A percentile compares a stretch with the other conserved stretches of the same genome.
Conservation (phyloP, 2,113 vertebrate genomes). For the Dromaius novaehollandiae region DNA sequence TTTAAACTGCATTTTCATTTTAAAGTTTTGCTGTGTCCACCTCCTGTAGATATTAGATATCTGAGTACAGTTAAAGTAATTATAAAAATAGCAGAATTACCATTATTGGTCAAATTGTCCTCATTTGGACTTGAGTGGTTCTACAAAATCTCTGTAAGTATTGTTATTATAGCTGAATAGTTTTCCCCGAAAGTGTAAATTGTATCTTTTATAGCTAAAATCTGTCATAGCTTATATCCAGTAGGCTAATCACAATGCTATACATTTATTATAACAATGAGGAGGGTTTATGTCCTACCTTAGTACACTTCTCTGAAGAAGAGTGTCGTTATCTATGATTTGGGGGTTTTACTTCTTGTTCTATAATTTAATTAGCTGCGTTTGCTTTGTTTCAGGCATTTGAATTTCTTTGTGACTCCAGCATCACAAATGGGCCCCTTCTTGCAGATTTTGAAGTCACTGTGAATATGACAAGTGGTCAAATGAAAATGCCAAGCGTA, state of each 20-base stretch:
- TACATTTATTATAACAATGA: neutral
- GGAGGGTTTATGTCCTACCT: neutral
- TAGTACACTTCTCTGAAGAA: neutral
- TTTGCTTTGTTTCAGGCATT: neutral
- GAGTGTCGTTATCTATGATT: neutral
- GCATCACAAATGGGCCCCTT: neutral
- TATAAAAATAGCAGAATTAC: neutral
- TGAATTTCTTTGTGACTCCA: neutral
- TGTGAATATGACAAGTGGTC: neutral
- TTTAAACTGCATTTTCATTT: conserved; percentile 10
- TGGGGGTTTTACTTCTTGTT: neutral
- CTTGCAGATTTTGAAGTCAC: neutral
- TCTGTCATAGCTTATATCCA: neutral
- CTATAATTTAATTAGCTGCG: neutral
- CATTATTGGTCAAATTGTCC: neutral
- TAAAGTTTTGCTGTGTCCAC: neutral
- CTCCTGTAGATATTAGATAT: neutral
- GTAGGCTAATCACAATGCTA: neutral
- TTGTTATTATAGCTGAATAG: neutral
- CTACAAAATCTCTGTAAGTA: neutral
- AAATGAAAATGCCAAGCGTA: neutral
- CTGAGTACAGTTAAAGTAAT: neutral
- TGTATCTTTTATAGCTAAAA: neutral
- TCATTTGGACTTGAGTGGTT: neutral
- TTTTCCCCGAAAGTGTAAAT: neutral